A percentile compares a stretch with the other conserved stretches of the same genome.
Evolutionary conservation across 2,797 vertebrate species (phyloP).

Genomic region (Amniataba percoides): DNA sequence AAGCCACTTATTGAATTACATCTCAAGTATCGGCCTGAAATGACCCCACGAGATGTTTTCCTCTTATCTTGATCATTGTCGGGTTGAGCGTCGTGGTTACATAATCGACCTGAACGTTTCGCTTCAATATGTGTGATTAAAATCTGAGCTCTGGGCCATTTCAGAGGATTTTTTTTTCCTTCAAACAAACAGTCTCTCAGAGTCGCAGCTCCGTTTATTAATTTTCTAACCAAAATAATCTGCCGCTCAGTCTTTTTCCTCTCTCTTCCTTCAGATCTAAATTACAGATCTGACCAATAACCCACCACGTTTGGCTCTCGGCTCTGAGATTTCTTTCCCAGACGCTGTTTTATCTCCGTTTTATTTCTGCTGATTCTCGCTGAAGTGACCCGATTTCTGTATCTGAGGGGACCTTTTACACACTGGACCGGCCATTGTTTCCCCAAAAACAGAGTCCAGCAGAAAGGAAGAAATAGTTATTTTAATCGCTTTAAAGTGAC

Average conservation of each 20-base stretch:
- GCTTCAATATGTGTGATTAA: constrained; percentile 55
- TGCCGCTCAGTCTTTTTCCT: background rate
- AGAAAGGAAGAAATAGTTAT: background rate
- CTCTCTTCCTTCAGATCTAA: background rate
- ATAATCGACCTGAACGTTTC: constrained; percentile 46
- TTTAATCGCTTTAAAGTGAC: background rate
- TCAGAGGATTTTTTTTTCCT: background rate
- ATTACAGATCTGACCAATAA: background rate
- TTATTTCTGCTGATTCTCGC: background rate
- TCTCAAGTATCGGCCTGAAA: background rate
- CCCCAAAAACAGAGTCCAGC: background rate
- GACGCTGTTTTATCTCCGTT: background rate
- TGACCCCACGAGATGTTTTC: background rate
- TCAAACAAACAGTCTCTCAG: background rate
- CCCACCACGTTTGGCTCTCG: too few species aligned
- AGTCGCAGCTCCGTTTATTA: background rate
- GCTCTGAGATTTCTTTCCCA: background rate
- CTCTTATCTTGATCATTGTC: constrained; percentile 8
- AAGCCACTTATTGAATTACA: constrained; percentile 20
- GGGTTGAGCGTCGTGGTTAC: constrained; percentile 43
- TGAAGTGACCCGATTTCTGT: background rate
- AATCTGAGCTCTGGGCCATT: constrained; percentile 35
- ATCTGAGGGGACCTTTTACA: constrained; percentile 3
- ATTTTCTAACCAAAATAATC: constrained; percentile 19
- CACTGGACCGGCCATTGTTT: background rate